Conservation (phyloP, 2,888 invertebrate genomes). For the Drosophila limbata region DNA sequence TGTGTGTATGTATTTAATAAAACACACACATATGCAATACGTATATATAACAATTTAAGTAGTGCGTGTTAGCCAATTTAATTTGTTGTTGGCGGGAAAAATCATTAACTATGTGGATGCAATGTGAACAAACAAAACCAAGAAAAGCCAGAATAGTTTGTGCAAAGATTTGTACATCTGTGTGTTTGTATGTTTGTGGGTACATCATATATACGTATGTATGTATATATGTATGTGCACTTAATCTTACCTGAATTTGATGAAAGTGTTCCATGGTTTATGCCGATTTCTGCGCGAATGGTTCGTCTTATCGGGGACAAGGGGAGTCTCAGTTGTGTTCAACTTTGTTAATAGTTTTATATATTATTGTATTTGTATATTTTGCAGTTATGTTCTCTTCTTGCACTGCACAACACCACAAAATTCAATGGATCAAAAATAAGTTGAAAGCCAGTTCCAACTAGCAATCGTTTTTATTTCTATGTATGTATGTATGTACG, state of each 20-base stretch:
- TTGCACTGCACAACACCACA: constrained; percentile 59
- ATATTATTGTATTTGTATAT: constrained; percentile 23
- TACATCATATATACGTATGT: constrained; percentile 14
- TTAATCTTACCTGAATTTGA: constrained; percentile 85
- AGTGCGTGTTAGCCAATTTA: constrained; percentile 53
- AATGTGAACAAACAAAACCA: constrained; percentile 35
- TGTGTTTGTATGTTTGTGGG: constrained; percentile 3
- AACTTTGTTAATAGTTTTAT: constrained; percentile 28
- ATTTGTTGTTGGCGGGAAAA: constrained; percentile 65
- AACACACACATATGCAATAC: constrained; percentile 14
- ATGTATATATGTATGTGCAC: constrained; percentile 38
- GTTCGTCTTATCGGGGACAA: constrained; percentile 4
- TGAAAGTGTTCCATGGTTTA: constrained; percentile 84
- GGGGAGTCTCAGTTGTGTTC: constrained; percentile 17
- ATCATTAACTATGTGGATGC: constrained; percentile 26
- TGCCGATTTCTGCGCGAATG: constrained; percentile 36
- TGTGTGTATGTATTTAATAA: constrained; percentile 18
- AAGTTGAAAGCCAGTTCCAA: constrained; percentile 61
- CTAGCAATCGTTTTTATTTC: constrained; percentile 62
- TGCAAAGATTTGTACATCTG: constrained; percentile 26
- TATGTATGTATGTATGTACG: constrained; percentile 47
- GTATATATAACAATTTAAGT: constrained; percentile 23
- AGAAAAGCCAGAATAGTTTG: constrained; percentile 38
- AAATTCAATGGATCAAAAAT: constrained; percentile 55
- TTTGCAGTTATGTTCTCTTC: constrained; percentile 36